A percentile compares a stretch with the other conserved stretches of the same genome.
phyloP scores from a whole-genome alignment of 1,140 invertebrate species.

The Drosophila busckii region DNA sequence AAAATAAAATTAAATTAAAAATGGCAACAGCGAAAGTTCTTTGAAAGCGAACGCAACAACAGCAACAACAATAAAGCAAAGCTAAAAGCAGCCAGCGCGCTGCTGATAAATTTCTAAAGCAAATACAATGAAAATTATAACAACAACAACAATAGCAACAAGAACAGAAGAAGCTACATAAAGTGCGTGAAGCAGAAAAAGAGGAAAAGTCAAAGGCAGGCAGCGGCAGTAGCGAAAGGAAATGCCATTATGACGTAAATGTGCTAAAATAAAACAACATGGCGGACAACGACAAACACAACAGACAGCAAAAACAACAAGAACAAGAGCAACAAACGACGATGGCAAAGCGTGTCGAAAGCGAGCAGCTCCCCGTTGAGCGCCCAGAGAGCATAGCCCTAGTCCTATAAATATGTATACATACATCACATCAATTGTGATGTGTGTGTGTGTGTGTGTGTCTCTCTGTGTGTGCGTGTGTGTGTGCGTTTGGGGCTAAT shows the following conservation, averaged over 20 bases:
- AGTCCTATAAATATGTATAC: conserved; percentile 12
- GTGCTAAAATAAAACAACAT: conserved; percentile 77
- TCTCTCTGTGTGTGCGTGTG: conserved; percentile 28
- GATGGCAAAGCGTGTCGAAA: conserved; percentile 63
- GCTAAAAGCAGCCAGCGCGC: conserved; percentile 45
- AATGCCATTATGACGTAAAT: conserved; percentile 77
- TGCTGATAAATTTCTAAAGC: conserved; percentile 59
- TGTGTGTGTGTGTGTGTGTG: conserved; percentile 10
- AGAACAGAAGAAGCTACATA: conserved; percentile 21
- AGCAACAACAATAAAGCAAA: conserved; percentile 57
- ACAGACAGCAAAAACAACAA: conserved; percentile 30
- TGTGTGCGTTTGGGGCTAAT: conserved; percentile 64
- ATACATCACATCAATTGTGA: background rate
- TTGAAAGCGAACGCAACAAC: conserved; percentile 35
- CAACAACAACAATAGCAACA: conserved; percentile 5
- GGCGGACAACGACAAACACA: conserved; percentile 64
- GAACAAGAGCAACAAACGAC: conserved; percentile 22
- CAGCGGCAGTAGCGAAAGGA: conserved; percentile 64
- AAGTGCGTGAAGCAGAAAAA: conserved; percentile 41
- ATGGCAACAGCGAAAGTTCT: conserved; percentile 44
- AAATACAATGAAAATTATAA: conserved; percentile 69
- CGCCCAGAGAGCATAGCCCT: conserved; percentile 26
- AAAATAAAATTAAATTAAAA: conserved; percentile 75
- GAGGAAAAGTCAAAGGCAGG: conserved; percentile 16
- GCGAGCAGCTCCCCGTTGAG: conserved; percentile 34